Evolutionary conservation across 2,888 invertebrate species (phyloP), one percentile per base, ranked within the genome.

Genomic region (Colostygia pectinataria): DNA sequence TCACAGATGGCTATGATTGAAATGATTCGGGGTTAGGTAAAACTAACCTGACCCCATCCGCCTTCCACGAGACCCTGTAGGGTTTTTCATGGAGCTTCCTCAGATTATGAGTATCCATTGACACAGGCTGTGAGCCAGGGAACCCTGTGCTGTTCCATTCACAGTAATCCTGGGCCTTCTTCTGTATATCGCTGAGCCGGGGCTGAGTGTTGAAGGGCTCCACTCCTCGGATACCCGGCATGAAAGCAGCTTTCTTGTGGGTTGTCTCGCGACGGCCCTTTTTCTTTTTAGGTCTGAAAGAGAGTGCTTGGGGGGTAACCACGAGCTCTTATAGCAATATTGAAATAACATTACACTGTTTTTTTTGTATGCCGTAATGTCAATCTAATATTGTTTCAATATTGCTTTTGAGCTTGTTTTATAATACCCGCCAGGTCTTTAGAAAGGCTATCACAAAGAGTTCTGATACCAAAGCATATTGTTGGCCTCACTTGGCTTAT

Each of bases 21-120:
- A n/a, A n/a, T n/a, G n/a, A n/a, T n/a, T n/a, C n/a, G n/a, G n/a
- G n/a, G n/a, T n/a, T n/a, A n/a, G n/a, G n/a, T n/a, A n/a, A n/a
- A n/a, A 12, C 62, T 74, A 76, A 96, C 95, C 97, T 94, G 23
- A 96, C 96, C 25, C 99, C 99, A 82, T 99, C 99, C 6, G 99
- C 99, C 78, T 99, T 99, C 99, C 99, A 99, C 1, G 99, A 99
- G 0, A 99, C 99, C 76, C 95, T 93, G 74, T 99, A 99, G 0
- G 96, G 96, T 71, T 96, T 96, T 59, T 94, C 84, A 20, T 92
- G 91, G 2, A 99, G 83, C 7, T 95, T 91, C 39, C 82, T 79
- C 34, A 99, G 89, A 80, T 99, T 99, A 0, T 91, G 73, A 1
- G 90, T 83, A 71, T 97, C 96, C 98, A 99, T 98, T 0, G 99